Conservation (phyloP, 2,113 vertebrate genomes). For the Tachysurus fulvidraco region DNA sequence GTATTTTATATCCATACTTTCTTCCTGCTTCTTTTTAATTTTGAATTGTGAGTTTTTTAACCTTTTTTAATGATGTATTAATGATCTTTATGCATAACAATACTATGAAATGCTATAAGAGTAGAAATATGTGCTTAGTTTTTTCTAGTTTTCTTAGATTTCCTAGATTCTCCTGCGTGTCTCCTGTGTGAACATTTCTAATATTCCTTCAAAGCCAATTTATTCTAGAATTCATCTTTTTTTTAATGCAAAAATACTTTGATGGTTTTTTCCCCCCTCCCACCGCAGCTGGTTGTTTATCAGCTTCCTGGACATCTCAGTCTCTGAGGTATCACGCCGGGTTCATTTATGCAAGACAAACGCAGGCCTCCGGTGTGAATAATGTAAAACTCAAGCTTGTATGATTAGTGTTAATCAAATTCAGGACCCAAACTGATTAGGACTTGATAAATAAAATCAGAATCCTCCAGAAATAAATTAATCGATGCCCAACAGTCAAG, state of each 20-base stretch:
- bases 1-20: background rate
- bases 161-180: too few species aligned
- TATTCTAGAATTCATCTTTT: background rate
- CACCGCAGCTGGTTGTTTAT: constrained; percentile 16
- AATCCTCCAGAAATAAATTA: constrained; percentile 43
- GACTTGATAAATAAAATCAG: constrained; percentile 44
- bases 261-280: background rate
- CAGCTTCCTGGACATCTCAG: constrained; percentile 6
- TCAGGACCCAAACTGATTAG: constrained; percentile 43
- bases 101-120: background rate
- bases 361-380: constrained; percentile 31
- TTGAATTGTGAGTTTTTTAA: too few species aligned
- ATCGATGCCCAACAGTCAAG: constrained; percentile 51
- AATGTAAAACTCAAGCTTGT: constrained; percentile 20
- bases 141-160: background rate
- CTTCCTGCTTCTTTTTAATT: background rate
- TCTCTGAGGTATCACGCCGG: constrained; percentile 20
- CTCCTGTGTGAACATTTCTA: background rate
- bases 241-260: background rate
- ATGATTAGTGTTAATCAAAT: constrained; percentile 52
- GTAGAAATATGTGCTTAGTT: background rate
- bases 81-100: background rate
- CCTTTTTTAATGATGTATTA: background rate
- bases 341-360: constrained; percentile 26
- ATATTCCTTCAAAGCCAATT: background rate